Evolutionary conservation across 64 coral and sea anemone genomes (phyloP).

Genomic region (Acropora yongei): DNA sequence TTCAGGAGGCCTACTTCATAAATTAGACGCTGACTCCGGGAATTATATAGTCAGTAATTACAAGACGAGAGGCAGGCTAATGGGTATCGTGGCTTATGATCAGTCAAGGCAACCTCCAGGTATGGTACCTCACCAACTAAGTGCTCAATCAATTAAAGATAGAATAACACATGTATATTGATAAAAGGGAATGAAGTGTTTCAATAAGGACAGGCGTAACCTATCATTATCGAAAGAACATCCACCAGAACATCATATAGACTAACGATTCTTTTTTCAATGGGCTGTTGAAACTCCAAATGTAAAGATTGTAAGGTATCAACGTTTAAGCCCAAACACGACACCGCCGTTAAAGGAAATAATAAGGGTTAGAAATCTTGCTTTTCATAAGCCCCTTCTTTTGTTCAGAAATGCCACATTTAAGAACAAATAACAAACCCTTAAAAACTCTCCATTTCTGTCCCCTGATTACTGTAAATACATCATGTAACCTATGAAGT

Average conservation of each 20-base stretch:
- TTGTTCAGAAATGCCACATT: neutral
- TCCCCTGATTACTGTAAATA: neutral
- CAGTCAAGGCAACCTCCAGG: constrained; percentile 65
- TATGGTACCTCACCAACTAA: constrained; percentile 35
- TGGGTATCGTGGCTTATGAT: constrained; percentile 68
- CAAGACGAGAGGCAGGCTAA: neutral
- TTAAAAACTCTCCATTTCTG: neutral
- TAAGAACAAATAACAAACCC: neutral
- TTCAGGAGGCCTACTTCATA: neutral
- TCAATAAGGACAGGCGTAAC: neutral
- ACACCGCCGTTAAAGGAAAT: neutral
- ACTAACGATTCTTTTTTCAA: neutral
- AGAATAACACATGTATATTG: neutral
- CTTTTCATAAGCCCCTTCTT: neutral
- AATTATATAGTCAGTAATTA: constrained; percentile 20
- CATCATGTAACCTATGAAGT: neutral
- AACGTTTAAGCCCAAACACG: neutral
- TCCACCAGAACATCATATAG: neutral
- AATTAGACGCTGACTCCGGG: constrained; percentile 7
- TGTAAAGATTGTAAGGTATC: neutral
- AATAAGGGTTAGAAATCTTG: neutral
- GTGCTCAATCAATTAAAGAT: neutral
- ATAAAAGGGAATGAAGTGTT: neutral
- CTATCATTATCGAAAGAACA: constrained; percentile 1
- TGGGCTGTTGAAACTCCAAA: neutral